phyloP scores from a whole-genome alignment of 2,797 vertebrate species.

The Falco biarmicus region DNA sequence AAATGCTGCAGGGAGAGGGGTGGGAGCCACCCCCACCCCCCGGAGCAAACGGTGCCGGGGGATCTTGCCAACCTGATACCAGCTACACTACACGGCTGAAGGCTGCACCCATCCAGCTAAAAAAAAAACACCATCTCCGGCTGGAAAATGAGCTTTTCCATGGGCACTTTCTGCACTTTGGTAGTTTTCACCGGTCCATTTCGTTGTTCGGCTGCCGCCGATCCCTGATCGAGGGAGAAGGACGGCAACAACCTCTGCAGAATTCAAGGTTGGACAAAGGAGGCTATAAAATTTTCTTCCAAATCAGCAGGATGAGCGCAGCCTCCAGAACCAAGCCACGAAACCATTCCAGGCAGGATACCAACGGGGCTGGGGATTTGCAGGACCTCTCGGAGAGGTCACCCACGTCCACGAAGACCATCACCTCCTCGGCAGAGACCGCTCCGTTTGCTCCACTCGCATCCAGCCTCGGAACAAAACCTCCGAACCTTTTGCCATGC shows the following conservation, averaged over 20 bases:
- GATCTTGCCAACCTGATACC: neutral
- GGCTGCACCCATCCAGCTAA: neutral
- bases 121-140: neutral
- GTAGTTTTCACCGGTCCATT: neutral
- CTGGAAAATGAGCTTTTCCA: neutral
- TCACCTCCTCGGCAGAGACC: neutral
- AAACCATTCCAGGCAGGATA: neutral
- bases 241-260: neutral
- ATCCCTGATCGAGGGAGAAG: neutral
- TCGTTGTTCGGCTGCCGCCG: fast-evolving
- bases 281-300: neutral
- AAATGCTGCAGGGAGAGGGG: slow-evolving; percentile 59
- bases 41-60: neutral
- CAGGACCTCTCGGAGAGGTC: neutral
- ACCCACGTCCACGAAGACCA: fast-evolving
- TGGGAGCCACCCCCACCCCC: no score
- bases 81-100: neutral
- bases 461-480: neutral
- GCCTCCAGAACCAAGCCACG: neutral
- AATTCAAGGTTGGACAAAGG: neutral
- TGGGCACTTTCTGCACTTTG: neutral
- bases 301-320: neutral
- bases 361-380: neutral
- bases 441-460: neutral
- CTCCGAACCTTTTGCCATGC: neutral